Percentiles rank a stretch among this genome's conserved stretches.
These are phyloP conservation scores for Sebastes steindachneri DNA, from an alignment of 2,797 vertebrate genomes.

Conservation along the genomic window DNA sequence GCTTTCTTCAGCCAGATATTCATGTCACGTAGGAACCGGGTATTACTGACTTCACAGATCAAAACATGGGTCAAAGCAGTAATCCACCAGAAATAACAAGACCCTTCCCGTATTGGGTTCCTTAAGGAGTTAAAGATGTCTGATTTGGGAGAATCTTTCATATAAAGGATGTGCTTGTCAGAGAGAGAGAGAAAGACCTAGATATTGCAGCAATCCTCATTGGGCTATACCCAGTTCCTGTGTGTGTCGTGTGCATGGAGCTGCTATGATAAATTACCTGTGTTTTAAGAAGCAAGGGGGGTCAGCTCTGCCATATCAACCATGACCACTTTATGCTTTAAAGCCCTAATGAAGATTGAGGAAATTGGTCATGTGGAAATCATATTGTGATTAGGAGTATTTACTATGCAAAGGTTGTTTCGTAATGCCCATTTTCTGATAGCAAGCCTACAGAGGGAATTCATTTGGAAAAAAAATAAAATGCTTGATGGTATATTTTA, in stretches of 20 bases:
- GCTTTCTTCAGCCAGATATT: neutral
- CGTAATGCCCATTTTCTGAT: conserved; percentile 1
- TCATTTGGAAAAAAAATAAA: neutral
- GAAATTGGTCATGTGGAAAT: neutral
- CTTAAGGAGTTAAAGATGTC: neutral
- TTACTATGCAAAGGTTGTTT: conserved; percentile 8
- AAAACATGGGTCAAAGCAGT: neutral
- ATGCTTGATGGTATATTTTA: conserved; percentile 11
- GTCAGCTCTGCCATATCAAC: conserved; percentile 35
- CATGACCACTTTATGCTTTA: conserved; percentile 20
- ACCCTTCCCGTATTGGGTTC: neutral
- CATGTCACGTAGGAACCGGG: neutral
- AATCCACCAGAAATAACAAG: conserved; percentile 1
- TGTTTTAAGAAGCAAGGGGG: conserved; percentile 36
- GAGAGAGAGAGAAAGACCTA: neutral
- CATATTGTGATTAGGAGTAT: neutral
- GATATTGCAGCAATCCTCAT: conserved; percentile 12
- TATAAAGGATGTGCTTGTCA: conserved; percentile 7
- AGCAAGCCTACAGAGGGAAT: neutral
- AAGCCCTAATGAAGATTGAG: conserved; percentile 41
- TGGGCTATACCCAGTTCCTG: neutral
- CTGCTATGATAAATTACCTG: conserved; percentile 49
- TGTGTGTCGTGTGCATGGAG: conserved; percentile 27
- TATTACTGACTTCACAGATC: neutral
- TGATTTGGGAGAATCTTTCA: conserved; percentile 18